Percentiles rank a stretch among this genome's conserved stretches.
Evolutionary conservation across 2,888 invertebrate species (phyloP).

Genomic region (Sminthurides aquaticus): DNA sequence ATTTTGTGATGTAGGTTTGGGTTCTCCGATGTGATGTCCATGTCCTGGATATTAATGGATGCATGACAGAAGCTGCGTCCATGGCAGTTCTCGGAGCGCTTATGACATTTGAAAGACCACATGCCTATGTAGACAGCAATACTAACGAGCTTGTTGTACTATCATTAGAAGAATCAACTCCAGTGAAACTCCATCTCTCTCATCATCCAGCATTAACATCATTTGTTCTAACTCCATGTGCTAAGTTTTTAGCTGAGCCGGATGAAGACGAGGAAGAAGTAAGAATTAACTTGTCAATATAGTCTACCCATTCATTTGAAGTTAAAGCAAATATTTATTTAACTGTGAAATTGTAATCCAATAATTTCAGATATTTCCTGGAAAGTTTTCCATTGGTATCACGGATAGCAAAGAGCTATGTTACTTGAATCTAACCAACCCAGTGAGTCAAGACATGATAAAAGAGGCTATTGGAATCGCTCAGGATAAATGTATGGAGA

Average conservation of each 20-base stretch:
- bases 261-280: constrained; percentile 38
- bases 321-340: not conserved
- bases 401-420: constrained; percentile 41
- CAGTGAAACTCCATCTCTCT: constrained; percentile 35
- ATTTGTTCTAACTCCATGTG: constrained; percentile 31
- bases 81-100: constrained; percentile 38
- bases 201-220: constrained; percentile 37
- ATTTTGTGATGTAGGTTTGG: constrained; percentile 34
- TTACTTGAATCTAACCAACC: constrained; percentile 35
- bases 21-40: constrained; percentile 39
- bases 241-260: constrained; percentile 31
- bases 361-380: constrained; percentile 39
- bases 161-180: constrained; percentile 31
- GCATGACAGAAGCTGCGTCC: constrained; percentile 37
- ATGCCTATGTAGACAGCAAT: constrained; percentile 35
- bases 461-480: constrained; percentile 33
- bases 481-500: constrained; percentile 31
- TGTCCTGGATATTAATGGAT: constrained; percentile 40
- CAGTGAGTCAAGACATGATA: constrained; percentile 28
- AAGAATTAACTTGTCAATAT: too few species aligned
- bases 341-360: too few species aligned
- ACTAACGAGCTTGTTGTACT: constrained; percentile 33
- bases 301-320: too few species aligned
- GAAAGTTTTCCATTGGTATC: constrained; percentile 36
- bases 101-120: constrained; percentile 36